Conservation (phyloP, 1,140 invertebrate genomes). For the Polypedilum vanderplanki region DNA sequence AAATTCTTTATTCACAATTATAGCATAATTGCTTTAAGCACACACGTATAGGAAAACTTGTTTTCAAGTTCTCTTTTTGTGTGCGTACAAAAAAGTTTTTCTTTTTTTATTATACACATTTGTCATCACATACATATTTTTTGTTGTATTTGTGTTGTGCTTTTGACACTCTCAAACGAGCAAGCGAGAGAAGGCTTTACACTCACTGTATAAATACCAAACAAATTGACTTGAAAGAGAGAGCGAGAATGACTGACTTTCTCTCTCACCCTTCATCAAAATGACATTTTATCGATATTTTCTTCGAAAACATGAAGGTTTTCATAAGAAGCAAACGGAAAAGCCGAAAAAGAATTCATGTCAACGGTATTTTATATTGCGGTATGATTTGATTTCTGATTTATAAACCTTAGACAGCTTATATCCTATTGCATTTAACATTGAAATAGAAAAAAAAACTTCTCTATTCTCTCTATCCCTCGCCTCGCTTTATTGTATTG, state of each 20-base stretch:
- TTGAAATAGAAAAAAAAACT: too few species aligned
- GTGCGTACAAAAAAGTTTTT: too few species aligned
- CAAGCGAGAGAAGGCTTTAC: not conserved
- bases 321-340: not conserved
- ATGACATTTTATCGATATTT: conserved; percentile 14
- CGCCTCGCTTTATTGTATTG: too few species aligned
- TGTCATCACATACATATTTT: not conserved
- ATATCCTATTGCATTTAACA: too few species aligned
- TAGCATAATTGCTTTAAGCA: not conserved
- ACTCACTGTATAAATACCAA: not conserved
- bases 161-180: not conserved
- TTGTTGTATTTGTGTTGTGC: not conserved
- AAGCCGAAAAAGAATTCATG: not conserved
- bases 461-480: too few species aligned
- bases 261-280: not conserved
- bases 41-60: too few species aligned
- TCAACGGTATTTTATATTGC: conserved; percentile 8
- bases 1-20: conserved; percentile 35
- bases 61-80: not conserved
- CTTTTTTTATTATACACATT: too few species aligned
- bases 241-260: not conserved
- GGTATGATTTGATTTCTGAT: conserved; percentile 12
- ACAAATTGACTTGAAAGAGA: not conserved
- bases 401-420: conserved; percentile 9
- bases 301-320: not conserved